These are phyloP conservation scores for Chymomyza caudatula DNA, from an alignment of 2,888 invertebrate genomes.

Conservation along the genomic window DNA sequence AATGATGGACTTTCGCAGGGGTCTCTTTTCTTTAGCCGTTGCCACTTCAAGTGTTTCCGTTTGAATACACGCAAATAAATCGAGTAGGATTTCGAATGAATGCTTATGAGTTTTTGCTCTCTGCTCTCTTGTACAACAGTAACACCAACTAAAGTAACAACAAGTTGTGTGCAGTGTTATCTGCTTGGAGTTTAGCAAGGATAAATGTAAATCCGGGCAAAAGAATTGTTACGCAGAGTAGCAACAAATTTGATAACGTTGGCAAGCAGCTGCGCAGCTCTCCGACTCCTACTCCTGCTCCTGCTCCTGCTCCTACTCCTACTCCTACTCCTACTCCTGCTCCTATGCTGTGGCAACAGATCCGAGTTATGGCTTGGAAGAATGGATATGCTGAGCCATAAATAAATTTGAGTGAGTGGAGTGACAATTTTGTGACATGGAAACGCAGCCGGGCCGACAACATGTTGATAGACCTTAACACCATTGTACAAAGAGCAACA, in stretches of 20 bases:
- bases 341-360: conserved; percentile 14
- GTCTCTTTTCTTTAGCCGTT: background rate
- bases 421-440: conserved; percentile 28
- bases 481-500: conserved; percentile 32
- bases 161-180: conserved; percentile 11
- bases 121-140: conserved; percentile 5
- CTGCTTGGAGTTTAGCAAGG: background rate
- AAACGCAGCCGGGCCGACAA: conserved; percentile 46
- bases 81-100: conserved; percentile 71
- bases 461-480: conserved; percentile 69
- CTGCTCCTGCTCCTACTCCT: too few species aligned
- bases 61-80: conserved; percentile 72
- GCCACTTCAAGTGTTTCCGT: conserved; percentile 73
- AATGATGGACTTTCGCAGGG: background rate
- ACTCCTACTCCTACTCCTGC: background rate
- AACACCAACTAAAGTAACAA: too few species aligned
- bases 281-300: conserved; percentile 34
- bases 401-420: conserved; percentile 64
- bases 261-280: conserved; percentile 63
- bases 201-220: conserved; percentile 14
- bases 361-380: conserved; percentile 4
- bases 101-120: conserved; percentile 59
- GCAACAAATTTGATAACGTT: conserved; percentile 42
- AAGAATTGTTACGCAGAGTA: background rate
- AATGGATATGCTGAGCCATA: conserved; percentile 54